A percentile compares a stretch with the other conserved stretches of the same genome.
Conservation (phyloP, 2,888 invertebrate genomes). For the Dione juno region DNA sequence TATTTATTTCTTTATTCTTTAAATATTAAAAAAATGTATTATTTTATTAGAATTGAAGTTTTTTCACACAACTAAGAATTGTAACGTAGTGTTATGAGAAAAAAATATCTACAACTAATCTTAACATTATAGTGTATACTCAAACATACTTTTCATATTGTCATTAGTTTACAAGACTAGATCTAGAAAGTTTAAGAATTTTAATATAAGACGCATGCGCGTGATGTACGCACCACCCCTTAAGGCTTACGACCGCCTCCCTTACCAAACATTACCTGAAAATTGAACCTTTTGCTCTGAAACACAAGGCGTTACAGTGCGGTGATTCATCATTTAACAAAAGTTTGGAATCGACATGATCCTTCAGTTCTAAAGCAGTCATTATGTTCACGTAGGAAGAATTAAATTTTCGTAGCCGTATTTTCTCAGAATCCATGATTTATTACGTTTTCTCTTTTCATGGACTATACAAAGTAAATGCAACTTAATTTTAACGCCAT, state of each 20-base stretch:
- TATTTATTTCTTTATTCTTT: too few relatives aligned
- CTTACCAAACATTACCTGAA: conserved; percentile 63
- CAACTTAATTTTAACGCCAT: conserved; percentile 45
- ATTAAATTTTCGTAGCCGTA: conserved; percentile 73
- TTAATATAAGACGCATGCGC: conserved; percentile 80
- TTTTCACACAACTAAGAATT: background rate
- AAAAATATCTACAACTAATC: background rate
- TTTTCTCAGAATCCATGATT: conserved; percentile 63
- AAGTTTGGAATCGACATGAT: conserved; percentile 69
- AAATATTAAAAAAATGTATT: too few relatives aligned
- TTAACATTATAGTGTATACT: background rate
- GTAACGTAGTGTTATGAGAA: background rate
- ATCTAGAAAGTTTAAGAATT: conserved; percentile 62
- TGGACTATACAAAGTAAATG: conserved; percentile 48
- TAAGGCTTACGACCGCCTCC: conserved; percentile 81
- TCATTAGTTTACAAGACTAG: conserved; percentile 26
- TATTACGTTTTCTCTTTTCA: conserved; percentile 49
- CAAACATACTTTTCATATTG: background rate
- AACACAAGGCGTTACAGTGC: conserved; percentile 61
- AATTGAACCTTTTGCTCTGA: conserved; percentile 71
- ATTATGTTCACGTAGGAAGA: conserved; percentile 77
- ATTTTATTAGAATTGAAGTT: background rate
- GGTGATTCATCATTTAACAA: conserved; percentile 60
- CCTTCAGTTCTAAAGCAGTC: conserved; percentile 77
- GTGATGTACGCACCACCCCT: conserved; percentile 81